These are phyloP conservation scores for Sarcophaga rosellei DNA, from an alignment of 2,888 invertebrate genomes.

Conservation along the genomic window DNA sequence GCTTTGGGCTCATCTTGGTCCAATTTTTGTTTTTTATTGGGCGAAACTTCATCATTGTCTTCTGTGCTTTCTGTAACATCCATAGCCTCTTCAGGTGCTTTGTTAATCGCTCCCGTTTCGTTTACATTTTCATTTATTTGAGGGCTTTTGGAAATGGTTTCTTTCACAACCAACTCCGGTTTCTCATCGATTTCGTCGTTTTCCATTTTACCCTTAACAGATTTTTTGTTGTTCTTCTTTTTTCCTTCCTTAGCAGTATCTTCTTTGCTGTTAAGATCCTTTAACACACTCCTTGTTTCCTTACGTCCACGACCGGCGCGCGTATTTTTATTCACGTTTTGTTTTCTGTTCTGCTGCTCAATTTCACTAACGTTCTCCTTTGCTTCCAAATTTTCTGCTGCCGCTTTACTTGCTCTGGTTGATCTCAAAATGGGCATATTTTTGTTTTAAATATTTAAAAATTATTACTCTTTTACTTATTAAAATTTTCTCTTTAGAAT, in stretches of 20 bases:
- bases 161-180: background rate
- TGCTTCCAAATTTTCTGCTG: background rate
- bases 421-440: constrained; percentile 48
- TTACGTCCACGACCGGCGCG: constrained; percentile 33
- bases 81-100: background rate
- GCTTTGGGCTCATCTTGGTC: background rate
- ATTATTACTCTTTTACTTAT: too few species aligned
- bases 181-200: background rate
- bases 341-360: background rate
- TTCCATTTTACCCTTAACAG: constrained; percentile 11
- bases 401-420: constrained; percentile 30
- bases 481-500: too few species aligned
- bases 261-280: constrained; percentile 12
- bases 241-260: background rate
- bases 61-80: constrained; percentile 7
- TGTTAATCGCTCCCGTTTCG: background rate
- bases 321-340: background rate
- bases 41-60: background rate
- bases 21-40: constrained; percentile 39
- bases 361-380: constrained; percentile 13
- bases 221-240: background rate
- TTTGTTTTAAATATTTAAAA: background rate
- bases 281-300: background rate
- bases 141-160: background rate
- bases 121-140: background rate